Evolutionary conservation across 2,888 invertebrate genomes (phyloP).

Genomic region (Endotricha flammealis): DNA sequence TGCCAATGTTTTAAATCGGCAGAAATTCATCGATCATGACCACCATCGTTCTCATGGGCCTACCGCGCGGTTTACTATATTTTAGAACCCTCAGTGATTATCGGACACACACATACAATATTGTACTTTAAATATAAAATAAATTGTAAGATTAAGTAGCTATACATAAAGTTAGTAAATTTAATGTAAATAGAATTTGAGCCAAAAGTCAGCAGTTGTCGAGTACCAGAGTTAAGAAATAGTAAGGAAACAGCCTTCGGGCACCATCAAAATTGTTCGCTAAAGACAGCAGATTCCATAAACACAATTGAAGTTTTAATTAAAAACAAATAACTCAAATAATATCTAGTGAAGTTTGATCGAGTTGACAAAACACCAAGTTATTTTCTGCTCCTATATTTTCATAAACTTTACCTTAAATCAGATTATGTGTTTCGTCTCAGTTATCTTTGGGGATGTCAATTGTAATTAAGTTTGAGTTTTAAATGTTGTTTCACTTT

Average conservation of each 20-base stretch:
- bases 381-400: slow-evolving; percentile 6
- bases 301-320: slow-evolving; percentile 4
- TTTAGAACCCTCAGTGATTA: too few relatives aligned
- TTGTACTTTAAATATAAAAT: too few relatives aligned
- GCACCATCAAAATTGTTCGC: not conserved
- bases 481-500: not conserved
- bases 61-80: too few relatives aligned
- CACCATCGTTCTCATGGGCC: too few relatives aligned
- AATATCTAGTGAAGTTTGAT: slow-evolving; percentile 6
- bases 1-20: too few relatives aligned
- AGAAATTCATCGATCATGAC: too few relatives aligned
- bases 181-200: too few relatives aligned
- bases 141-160: too few relatives aligned
- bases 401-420: slow-evolving; percentile 5
- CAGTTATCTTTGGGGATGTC: slow-evolving; percentile 8
- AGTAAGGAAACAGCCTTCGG: not conserved
- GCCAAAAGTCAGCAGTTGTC: too few relatives aligned
- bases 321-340: slow-evolving; percentile 6
- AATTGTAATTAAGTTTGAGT: slow-evolving; percentile 10
- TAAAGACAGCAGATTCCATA: not conserved
- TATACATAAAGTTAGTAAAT: too few relatives aligned
- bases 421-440: slow-evolving; percentile 5
- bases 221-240: too few relatives aligned
- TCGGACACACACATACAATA: too few relatives aligned
- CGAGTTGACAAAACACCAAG: slow-evolving; percentile 3